phyloP scores from a whole-genome alignment of 2,888 invertebrate species.

The Leucoma salicis region DNA sequence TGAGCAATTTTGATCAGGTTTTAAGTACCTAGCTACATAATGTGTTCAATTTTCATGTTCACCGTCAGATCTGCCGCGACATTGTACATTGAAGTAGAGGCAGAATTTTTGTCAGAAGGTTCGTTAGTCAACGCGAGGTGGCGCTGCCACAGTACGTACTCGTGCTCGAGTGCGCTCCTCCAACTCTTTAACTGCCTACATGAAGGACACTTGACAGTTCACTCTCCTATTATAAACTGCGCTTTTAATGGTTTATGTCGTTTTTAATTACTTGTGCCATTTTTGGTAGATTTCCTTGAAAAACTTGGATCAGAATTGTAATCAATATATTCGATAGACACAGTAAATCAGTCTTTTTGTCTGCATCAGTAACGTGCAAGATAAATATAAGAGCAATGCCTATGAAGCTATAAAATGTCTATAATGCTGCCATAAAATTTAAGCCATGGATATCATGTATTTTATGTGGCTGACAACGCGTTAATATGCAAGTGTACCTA shows the following conservation, averaged over 20 bases:
- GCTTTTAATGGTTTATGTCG: conserved; percentile 78
- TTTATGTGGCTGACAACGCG: no score
- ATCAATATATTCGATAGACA: no score
- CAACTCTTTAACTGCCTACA: conserved; percentile 82
- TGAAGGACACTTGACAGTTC: conserved; percentile 75
- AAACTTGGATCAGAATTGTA: conserved; percentile 1
- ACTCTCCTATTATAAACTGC: conserved; percentile 81
- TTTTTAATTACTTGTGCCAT: conserved; percentile 75
- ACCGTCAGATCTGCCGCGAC: conserved; percentile 35
- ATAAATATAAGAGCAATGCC: no score
- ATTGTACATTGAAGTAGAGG: conserved; percentile 36
- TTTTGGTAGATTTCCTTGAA: conserved; percentile 45
- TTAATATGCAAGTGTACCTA: background rate
- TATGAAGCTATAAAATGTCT: no score
- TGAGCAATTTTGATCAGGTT: background rate
- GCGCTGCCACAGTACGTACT: conserved; percentile 73
- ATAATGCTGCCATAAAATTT: no score
- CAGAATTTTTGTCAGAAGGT: conserved; percentile 72
- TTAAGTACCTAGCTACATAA: conserved; percentile 38
- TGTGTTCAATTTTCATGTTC: no score
- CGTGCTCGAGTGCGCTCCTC: conserved; percentile 74
- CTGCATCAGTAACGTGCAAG: no score
- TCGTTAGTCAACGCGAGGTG: conserved; percentile 76
- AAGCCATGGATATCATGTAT: no score
- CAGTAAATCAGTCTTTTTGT: no score